A percentile compares a stretch with the other conserved stretches of the same genome.
These are phyloP conservation scores for Muntiacus reevesi DNA, from an alignment of 2,113 vertebrate genomes.

Conservation along the genomic window DNA sequence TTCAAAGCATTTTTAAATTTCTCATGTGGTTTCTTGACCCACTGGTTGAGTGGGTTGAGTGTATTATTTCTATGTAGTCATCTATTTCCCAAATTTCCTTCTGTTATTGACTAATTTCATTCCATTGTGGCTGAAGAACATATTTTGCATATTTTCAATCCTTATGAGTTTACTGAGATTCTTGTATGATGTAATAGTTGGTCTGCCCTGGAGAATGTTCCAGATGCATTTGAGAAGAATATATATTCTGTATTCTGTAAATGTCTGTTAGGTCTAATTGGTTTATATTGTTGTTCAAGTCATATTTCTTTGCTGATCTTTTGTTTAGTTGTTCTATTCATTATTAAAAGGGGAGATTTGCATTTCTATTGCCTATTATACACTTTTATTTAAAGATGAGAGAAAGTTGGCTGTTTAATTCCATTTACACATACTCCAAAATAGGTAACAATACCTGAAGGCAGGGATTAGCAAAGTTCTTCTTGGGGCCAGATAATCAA, in stretches of 20 bases:
- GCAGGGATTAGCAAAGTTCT: neutral
- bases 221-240: neutral
- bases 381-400: slow-evolving; percentile 6
- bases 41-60: neutral
- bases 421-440: slow-evolving; percentile 25
- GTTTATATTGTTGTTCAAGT: neutral
- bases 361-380: neutral
- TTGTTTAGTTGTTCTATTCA: neutral
- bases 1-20: neutral
- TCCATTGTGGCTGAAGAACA: neutral
- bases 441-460: neutral
- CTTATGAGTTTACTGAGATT: neutral
- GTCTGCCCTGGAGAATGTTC: neutral
- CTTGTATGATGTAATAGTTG: neutral
- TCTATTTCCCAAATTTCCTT: neutral
- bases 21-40: neutral
- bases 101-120: neutral
- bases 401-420: slow-evolving; percentile 17
- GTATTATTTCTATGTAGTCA: neutral
- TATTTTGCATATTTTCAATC: neutral
- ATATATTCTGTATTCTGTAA: neutral
- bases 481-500: neutral
- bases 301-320: neutral
- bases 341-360: neutral
- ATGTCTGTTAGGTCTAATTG: neutral